These are phyloP conservation scores for Crocidura indochinensis DNA, from an alignment of 2,797 vertebrate species.

Conservation along the genomic window DNA sequence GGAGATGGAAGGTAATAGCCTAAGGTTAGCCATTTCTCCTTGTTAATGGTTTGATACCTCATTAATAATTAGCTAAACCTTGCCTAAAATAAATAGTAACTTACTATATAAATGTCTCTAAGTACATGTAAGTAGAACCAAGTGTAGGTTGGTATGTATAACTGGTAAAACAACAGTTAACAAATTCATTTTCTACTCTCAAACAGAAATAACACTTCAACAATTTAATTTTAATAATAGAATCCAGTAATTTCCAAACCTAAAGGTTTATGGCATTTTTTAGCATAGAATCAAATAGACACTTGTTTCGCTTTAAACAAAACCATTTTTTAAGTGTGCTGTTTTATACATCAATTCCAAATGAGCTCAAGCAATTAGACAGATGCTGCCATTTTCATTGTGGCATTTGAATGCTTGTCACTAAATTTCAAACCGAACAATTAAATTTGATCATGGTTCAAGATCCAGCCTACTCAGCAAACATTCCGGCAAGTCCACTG, in stretches of 20 bases:
- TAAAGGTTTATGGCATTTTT: slow-evolving; percentile 44
- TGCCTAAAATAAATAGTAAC: not conserved
- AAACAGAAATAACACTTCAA: not conserved
- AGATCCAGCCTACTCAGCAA: slow-evolving; percentile 33
- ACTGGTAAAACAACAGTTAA: not conserved
- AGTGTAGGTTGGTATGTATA: slow-evolving; percentile 25
- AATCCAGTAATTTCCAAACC: slow-evolving; percentile 44
- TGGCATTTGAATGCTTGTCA: slow-evolving; percentile 29
- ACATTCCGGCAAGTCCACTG: slow-evolving; percentile 61
- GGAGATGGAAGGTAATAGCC: not conserved
- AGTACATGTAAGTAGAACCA: not conserved
- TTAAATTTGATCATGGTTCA: slow-evolving; percentile 81
- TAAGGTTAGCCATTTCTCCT: slow-evolving; percentile 27
- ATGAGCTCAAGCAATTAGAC: slow-evolving; percentile 5
- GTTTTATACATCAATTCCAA: not conserved
- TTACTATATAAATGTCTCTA: slow-evolving; percentile 48
- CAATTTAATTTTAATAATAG: slow-evolving; percentile 53
- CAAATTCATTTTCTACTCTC: slow-evolving; percentile 33
- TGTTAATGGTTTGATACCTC: slow-evolving; percentile 12
- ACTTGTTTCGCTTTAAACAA: slow-evolving; percentile 5
- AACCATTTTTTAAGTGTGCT: not conserved
- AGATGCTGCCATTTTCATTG: slow-evolving; percentile 69
- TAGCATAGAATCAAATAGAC: not conserved
- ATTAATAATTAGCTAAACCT: slow-evolving; percentile 60
- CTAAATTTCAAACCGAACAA: slow-evolving; percentile 67